A percentile compares a stretch with the other conserved stretches of the same genome.
phyloP scores from a whole-genome alignment of 23 tunicate genomes.

The Ciona savignyi region DNA sequence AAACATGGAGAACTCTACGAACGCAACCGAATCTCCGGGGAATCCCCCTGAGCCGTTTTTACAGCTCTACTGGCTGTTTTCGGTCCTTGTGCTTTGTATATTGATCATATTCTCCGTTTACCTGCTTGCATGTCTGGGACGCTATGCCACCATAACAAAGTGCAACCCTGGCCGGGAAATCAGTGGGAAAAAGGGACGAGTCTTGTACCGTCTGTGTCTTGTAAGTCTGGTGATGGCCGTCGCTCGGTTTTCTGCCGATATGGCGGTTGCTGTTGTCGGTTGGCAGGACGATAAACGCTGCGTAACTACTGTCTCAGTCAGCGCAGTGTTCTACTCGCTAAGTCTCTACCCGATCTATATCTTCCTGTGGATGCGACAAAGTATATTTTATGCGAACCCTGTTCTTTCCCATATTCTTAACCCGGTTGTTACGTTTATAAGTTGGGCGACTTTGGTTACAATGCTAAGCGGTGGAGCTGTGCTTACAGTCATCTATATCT shows the following conservation, averaged over 20 bases:
- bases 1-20: too few relatives aligned
- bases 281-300: slow-evolving; percentile 45
- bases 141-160: slow-evolving; percentile 44
- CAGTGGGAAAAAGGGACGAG: slow-evolving; percentile 64
- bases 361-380: slow-evolving; percentile 88
- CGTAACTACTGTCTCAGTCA: slow-evolving; percentile 40
- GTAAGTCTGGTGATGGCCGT: slow-evolving; percentile 61
- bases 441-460: slow-evolving; percentile 61
- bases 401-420: slow-evolving; percentile 77
- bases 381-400: slow-evolving; percentile 87
- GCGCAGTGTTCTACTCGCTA: slow-evolving; percentile 81
- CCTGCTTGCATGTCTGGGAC: slow-evolving; percentile 47
- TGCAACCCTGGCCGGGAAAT: slow-evolving; percentile 74
- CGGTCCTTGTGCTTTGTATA: slow-evolving; percentile 24
- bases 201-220: slow-evolving; percentile 51
- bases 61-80: slow-evolving; percentile 56
- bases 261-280: slow-evolving; percentile 57
- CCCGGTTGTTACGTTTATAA: slow-evolving; percentile 54
- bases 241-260: slow-evolving; percentile 48
- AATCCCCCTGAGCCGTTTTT: slow-evolving; percentile 16
- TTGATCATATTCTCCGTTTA: slow-evolving; percentile 49
- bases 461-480: slow-evolving; percentile 58
- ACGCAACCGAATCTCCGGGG: not conserved
- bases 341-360: slow-evolving; percentile 75
- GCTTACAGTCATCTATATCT: slow-evolving; percentile 49